Base-by-base conservation (phyloP, 2,888 invertebrate species). In the Mimachlamys varia region DNA sequence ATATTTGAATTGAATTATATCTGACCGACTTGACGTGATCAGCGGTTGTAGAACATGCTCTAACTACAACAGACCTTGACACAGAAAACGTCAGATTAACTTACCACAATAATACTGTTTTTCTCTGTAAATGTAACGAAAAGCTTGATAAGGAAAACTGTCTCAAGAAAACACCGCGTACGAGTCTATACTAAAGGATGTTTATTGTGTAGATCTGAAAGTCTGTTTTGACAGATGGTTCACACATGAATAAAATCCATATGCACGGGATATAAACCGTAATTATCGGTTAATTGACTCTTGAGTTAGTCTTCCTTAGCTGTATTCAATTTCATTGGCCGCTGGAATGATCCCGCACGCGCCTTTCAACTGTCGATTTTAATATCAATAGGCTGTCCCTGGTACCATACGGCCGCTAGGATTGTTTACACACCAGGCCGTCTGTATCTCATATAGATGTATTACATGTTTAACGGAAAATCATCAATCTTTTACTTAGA, bases 171-270 rank as follows among this genome's bases (percentile, higher is more conserved):
- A 27, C 13, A 76, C 33, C 33, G 2, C 12, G 76, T 3, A 10
- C 7, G 33, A 12, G 12, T 22, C 27, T 19, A 7, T 76, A 27
- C 12, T 27, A 76, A 76, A 33, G 76, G 17, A 27, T 33, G 76
- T 27, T 76, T 76, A 76, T 76, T 76, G 22, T 76, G 33, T 27
- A 33, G 3, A 13, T 22, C 76, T 33, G 17, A 33, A 76, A 33
- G 33, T 76, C 76, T 76, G 33, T 76, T 76, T 76, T 76, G 76
- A 76, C 76, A 76, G 76, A 76, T 76, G 76, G 76, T 76, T 76
- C 76, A 76, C 76, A 12, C 33, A 27, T 33, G 76, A 76, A 76
- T 76, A 33, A 27, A 33, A 76, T 76, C 76, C 76, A 76, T 76
- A 76, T 33, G 76, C 17, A 7, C 4, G 76, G 13, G 27, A 76